phyloP scores from a whole-genome alignment of 2,888 invertebrate genomes.

The Listrodromus nycthemerus region DNA sequence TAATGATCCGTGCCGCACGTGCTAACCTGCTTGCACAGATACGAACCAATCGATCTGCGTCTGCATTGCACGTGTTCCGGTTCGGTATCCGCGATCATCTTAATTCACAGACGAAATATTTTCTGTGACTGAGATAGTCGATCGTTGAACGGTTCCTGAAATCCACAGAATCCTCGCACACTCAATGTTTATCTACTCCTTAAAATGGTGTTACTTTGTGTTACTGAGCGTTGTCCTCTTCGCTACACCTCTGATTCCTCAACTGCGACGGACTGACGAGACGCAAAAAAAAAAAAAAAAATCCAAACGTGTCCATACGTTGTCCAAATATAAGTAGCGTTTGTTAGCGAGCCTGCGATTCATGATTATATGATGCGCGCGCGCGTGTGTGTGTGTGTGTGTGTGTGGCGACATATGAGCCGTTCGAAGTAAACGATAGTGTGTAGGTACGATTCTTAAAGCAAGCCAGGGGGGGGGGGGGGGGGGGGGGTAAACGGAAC shows the following conservation, averaged over 20 bases:
- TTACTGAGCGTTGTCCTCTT: background rate
- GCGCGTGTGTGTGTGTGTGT: too few species aligned
- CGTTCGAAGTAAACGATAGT: background rate
- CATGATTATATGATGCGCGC: background rate
- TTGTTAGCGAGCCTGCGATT: constrained; percentile 19
- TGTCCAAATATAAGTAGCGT: constrained; percentile 40
- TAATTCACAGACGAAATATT: background rate
- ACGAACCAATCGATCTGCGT: background rate
- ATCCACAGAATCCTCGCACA: background rate
- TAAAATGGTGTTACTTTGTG: background rate
- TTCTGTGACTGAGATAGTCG: background rate
- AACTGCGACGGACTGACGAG: background rate
- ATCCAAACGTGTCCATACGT: constrained; percentile 3
- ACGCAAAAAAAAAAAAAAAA: background rate
- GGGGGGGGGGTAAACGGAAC: too few species aligned
- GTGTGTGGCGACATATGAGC: background rate
- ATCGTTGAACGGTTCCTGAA: background rate
- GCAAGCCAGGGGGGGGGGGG: background rate
- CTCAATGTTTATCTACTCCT: background rate
- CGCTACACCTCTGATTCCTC: background rate
- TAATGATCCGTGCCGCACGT: constrained; percentile 39
- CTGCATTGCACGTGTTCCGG: background rate
- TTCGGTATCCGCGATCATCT: background rate
- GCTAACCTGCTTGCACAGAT: constrained; percentile 26
- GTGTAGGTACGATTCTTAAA: constrained; percentile 15